Evolutionary conservation across 2,113 vertebrate species (phyloP).

Genomic region (Entosphenus tridentatus): DNA sequence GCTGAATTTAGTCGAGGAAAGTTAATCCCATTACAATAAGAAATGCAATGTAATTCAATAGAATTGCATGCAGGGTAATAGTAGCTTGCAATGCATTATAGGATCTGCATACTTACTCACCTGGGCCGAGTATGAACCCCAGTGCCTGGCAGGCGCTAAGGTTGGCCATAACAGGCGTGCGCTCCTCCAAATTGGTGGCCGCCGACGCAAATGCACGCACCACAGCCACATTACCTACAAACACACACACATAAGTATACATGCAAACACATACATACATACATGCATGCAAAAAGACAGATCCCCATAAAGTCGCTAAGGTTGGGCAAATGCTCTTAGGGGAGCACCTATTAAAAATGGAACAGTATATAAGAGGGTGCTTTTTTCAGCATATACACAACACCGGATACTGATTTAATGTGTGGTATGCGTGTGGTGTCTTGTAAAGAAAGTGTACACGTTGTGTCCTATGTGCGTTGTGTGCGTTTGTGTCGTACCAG

Average conservation of each 20-base stretch:
- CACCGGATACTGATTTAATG: background rate
- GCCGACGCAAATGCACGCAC: slow-evolving; percentile 64
- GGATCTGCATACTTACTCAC: slow-evolving; percentile 18
- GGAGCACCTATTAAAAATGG: background rate
- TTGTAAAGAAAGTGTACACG: background rate
- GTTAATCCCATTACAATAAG: no score
- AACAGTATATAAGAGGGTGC: background rate
- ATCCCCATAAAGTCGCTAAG: background rate
- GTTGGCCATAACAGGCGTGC: slow-evolving; percentile 74
- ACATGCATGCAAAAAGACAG: background rate
- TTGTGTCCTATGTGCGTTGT: background rate
- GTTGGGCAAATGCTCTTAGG: background rate
- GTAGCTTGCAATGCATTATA: no score
- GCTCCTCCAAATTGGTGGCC: slow-evolving; percentile 64
- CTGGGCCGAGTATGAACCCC: slow-evolving; percentile 87
- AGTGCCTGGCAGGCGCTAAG: slow-evolving; percentile 75
- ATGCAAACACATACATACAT: background rate
- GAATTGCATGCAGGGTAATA: no score
- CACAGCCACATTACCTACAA: slow-evolving; percentile 68
- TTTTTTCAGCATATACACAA: background rate
- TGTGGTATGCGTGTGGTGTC: background rate
- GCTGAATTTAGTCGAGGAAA: no score
- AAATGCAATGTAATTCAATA: no score
- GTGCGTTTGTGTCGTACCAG: slow-evolving; percentile 32
- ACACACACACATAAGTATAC: slow-evolving; percentile 7